Evolutionary conservation across 2,113 vertebrate genomes (phyloP).

Genomic region (Corythoichthys haematopterus): DNA sequence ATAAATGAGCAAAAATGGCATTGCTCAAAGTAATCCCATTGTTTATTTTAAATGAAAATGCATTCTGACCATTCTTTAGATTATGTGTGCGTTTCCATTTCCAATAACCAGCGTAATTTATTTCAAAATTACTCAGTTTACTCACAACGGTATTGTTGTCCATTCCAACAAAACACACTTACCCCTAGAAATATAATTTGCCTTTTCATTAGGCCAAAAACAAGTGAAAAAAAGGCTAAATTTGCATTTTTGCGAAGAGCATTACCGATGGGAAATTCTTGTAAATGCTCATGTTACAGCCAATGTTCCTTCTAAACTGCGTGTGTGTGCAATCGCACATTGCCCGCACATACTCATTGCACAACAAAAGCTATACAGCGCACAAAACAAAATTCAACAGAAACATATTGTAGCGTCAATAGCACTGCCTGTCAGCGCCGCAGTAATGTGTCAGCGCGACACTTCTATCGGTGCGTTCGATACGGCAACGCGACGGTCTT

Average conservation of each 20-base stretch:
- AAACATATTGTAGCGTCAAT: too few species aligned
- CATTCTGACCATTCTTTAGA: constrained; percentile 23
- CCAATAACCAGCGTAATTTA: neutral
- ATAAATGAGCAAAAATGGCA: constrained; percentile 49
- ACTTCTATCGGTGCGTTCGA: too few species aligned
- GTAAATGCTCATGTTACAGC: too few species aligned
- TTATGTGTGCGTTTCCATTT: neutral
- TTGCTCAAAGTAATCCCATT: constrained; percentile 52
- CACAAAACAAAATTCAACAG: too few species aligned
- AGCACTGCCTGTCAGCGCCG: too few species aligned
- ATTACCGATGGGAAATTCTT: too few species aligned
- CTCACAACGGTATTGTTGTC: neutral
- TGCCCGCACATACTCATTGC: too few species aligned
- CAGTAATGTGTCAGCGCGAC: too few species aligned
- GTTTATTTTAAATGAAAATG: constrained; percentile 50
- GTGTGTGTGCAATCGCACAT: too few species aligned
- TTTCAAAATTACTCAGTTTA: neutral
- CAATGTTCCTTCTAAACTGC: too few species aligned
- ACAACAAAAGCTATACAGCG: too few species aligned
- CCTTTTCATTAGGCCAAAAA: neutral
- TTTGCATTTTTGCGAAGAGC: constrained; percentile 4
- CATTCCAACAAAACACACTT: neutral
- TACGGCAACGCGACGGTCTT: too few species aligned
- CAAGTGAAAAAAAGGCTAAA: neutral
- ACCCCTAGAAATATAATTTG: neutral